These are phyloP conservation scores for Lerema accius DNA, from an alignment of 1,140 invertebrate genomes.

Conservation along the genomic window DNA sequence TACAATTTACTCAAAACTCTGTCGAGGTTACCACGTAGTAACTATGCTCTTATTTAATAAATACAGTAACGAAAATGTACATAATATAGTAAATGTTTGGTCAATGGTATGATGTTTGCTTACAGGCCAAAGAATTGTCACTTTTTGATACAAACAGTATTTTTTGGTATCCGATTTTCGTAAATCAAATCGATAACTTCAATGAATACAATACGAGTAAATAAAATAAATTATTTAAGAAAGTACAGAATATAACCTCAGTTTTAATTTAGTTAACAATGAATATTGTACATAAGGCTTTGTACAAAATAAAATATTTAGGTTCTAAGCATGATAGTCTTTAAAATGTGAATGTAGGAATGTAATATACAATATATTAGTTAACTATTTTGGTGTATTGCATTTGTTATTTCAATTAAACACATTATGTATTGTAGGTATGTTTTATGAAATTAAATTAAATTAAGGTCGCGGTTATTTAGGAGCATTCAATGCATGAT, in stretches of 20 bases:
- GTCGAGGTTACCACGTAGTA: neutral
- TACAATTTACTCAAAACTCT: neutral
- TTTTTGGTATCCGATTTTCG: conserved; percentile 14
- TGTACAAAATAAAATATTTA: conserved; percentile 37
- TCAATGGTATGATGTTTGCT: conserved; percentile 4
- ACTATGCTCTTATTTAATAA: neutral
- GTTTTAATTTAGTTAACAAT: conserved; percentile 32
- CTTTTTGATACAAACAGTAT: conserved; percentile 5
- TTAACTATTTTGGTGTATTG: conserved; percentile 25
- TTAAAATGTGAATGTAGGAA: conserved; percentile 9
- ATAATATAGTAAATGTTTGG: conserved; percentile 3
- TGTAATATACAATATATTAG: conserved; percentile 17
- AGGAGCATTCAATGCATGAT: neutral
- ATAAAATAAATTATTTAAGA: conserved; percentile 36
- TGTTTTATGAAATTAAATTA: conserved; percentile 5
- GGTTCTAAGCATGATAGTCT: neutral
- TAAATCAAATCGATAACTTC: conserved; percentile 4
- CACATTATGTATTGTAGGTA: conserved; percentile 33
- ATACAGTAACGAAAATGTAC: neutral
- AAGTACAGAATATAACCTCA: conserved; percentile 51
- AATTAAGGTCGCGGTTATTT: conserved; percentile 11
- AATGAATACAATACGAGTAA: conserved; percentile 27
- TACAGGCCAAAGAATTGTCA: conserved; percentile 16
- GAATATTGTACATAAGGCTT: conserved; percentile 44
- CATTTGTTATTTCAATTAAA: conserved; percentile 50